Percentiles rank a stretch among this genome's conserved stretches.
Conservation (phyloP, 2,888 invertebrate genomes). For the Ochropleura plecta region DNA sequence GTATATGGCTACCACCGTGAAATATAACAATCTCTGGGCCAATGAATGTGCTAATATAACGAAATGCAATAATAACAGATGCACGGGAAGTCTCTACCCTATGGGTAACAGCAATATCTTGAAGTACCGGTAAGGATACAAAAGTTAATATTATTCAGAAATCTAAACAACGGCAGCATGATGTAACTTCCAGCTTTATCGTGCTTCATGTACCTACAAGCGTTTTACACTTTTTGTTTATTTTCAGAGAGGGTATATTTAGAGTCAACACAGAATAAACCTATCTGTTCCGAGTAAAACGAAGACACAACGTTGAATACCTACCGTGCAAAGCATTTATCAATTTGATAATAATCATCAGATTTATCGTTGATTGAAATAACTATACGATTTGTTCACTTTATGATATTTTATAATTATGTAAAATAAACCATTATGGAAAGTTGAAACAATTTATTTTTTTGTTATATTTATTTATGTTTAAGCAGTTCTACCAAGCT, state of each 20-base stretch:
- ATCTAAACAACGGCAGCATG: background rate
- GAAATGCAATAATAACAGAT: constrained; percentile 70
- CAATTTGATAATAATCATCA: background rate
- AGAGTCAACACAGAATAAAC: constrained; percentile 37
- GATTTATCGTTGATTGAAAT: background rate
- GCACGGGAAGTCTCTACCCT: constrained; percentile 53
- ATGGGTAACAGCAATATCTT: constrained; percentile 32
- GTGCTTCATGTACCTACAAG: background rate
- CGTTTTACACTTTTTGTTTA: background rate
- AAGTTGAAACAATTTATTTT: background rate
- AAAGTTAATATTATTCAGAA: background rate
- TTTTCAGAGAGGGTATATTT: constrained; percentile 47
- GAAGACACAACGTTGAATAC: background rate
- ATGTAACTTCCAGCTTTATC: background rate
- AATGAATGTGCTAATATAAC: constrained; percentile 71
- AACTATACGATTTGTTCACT: background rate
- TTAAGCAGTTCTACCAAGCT: background rate
- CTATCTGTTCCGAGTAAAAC: constrained; percentile 28
- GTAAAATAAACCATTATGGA: background rate
- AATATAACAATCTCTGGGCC: constrained; percentile 74
- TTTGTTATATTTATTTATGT: background rate
- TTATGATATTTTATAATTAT: background rate
- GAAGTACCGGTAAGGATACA: constrained; percentile 19
- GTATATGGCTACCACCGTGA: constrained; percentile 79
- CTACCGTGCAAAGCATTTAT: background rate